Conservation (phyloP, 2,888 invertebrate species). For the Leucophora obtusa region DNA sequence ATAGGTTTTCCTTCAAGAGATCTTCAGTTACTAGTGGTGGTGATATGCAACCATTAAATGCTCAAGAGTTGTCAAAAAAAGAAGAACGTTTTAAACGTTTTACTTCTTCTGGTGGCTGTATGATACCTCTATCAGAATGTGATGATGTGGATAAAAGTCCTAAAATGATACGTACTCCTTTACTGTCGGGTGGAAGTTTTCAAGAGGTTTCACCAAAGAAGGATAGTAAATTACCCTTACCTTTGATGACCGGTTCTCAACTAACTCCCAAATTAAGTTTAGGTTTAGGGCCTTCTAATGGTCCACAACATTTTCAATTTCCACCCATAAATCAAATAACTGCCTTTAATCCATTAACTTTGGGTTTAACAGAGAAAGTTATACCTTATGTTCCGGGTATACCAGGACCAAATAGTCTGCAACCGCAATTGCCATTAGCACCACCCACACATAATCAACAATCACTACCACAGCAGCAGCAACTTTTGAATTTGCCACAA, state of each 20-base stretch:
- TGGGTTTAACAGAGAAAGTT: slow-evolving; percentile 84
- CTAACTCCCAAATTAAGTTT: slow-evolving; percentile 80
- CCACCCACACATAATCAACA: slow-evolving; percentile 68
- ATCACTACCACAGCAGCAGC: slow-evolving; percentile 63
- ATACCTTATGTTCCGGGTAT: slow-evolving; percentile 93
- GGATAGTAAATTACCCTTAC: slow-evolving; percentile 48
- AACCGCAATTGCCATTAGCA: slow-evolving; percentile 76
- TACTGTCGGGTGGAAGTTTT: slow-evolving; percentile 91
- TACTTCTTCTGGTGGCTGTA: slow-evolving; percentile 77
- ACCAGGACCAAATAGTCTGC: slow-evolving; percentile 87
- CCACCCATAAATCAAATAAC: slow-evolving; percentile 85
- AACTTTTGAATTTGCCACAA: slow-evolving; percentile 40
- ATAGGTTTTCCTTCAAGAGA: slow-evolving; percentile 55
- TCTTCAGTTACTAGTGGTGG: slow-evolving; percentile 65
- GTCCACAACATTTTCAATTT: slow-evolving; percentile 81
- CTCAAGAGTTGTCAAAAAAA: slow-evolving; percentile 67
- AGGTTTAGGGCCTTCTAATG: slow-evolving; percentile 79
- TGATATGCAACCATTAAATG: slow-evolving; percentile 65
- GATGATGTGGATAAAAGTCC: slow-evolving; percentile 83
- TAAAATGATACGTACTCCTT: slow-evolving; percentile 88
- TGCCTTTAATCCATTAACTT: slow-evolving; percentile 84
- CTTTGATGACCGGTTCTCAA: slow-evolving; percentile 77
- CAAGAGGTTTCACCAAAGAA: slow-evolving; percentile 79
- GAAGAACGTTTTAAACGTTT: slow-evolving; percentile 74
- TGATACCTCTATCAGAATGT: slow-evolving; percentile 83